Evolutionary conservation across 2,113 vertebrate genomes (phyloP).

Genomic region (Acinonyx jubatus): DNA sequence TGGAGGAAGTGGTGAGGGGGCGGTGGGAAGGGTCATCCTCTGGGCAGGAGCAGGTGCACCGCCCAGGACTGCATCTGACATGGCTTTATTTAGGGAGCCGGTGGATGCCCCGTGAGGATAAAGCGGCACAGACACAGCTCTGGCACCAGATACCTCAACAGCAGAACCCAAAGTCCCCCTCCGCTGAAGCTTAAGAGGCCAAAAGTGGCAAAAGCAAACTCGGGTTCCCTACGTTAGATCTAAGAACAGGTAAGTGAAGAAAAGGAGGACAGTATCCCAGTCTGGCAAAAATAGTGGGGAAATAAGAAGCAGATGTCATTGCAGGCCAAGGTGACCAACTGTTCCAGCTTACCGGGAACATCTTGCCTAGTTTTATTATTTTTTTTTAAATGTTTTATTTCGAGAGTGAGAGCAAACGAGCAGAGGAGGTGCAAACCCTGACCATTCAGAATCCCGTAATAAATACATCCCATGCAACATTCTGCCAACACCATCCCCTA

Average conservation of each 20-base stretch:
- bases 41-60: background rate
- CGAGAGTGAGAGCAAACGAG: too few species aligned
- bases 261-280: background rate
- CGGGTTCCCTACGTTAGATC: background rate
- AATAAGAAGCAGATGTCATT: background rate
- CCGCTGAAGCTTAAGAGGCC: background rate
- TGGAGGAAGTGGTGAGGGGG: background rate
- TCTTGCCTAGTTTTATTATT: background rate
- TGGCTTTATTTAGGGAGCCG: background rate
- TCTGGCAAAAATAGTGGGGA: background rate
- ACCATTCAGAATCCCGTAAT: background rate
- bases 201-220: background rate
- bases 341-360: background rate
- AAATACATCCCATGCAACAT: background rate
- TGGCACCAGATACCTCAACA: background rate
- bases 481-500: background rate
- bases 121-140: too few species aligned
- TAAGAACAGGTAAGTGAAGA: background rate
- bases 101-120: background rate
- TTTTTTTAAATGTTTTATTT: too few species aligned
- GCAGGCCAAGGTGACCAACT: background rate
- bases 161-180: background rate
- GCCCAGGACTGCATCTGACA: background rate
- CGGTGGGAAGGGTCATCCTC: background rate
- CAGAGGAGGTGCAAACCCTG: background rate